These are phyloP conservation scores for Drosophila borborema DNA, from an alignment of 2,888 invertebrate genomes.

Conservation along the genomic window DNA sequence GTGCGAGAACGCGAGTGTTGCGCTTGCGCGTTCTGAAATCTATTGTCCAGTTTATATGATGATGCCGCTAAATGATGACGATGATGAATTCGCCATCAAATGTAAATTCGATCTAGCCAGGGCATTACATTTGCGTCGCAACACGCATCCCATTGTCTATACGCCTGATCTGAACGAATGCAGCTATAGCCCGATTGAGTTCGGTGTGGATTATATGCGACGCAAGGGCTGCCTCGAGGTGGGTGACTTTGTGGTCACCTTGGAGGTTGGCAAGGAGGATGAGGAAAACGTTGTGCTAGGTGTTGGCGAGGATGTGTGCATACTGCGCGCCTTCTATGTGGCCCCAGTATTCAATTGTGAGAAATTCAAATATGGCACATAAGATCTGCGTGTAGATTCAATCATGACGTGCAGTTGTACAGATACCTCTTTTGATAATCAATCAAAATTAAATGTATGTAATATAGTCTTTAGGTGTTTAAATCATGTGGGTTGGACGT, in stretches of 20 bases:
- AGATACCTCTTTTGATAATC: slow-evolving; percentile 23
- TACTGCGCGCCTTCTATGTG: slow-evolving; percentile 81
- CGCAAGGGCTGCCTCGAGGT: slow-evolving; percentile 72
- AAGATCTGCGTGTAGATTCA: background rate
- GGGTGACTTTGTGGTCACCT: slow-evolving; percentile 83
- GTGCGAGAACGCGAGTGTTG: slow-evolving; percentile 76
- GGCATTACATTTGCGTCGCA: slow-evolving; percentile 76
- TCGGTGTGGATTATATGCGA: slow-evolving; percentile 79
- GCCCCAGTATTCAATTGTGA: slow-evolving; percentile 71
- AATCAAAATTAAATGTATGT: slow-evolving; percentile 52
- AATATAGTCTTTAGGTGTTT: background rate
- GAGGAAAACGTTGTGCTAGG: slow-evolving; percentile 67
- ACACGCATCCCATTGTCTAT: slow-evolving; percentile 77
- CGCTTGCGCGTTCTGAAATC: slow-evolving; percentile 79
- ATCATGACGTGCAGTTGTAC: slow-evolving; percentile 45
- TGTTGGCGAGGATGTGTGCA: slow-evolving; percentile 76
- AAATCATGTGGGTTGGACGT: background rate
- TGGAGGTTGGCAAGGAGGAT: slow-evolving; percentile 76
- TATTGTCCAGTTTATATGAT: slow-evolving; percentile 84
- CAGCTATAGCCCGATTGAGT: slow-evolving; percentile 70
- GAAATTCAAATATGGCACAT: slow-evolving; percentile 72
- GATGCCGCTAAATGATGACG: slow-evolving; percentile 63
- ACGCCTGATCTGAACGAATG: slow-evolving; percentile 69
- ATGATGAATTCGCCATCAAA: slow-evolving; percentile 53
- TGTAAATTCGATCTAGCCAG: slow-evolving; percentile 69